These are phyloP conservation scores for Epizoanthus scotinus DNA, from an alignment of 92 coral and sea anemone genomes.

Conservation along the genomic window DNA sequence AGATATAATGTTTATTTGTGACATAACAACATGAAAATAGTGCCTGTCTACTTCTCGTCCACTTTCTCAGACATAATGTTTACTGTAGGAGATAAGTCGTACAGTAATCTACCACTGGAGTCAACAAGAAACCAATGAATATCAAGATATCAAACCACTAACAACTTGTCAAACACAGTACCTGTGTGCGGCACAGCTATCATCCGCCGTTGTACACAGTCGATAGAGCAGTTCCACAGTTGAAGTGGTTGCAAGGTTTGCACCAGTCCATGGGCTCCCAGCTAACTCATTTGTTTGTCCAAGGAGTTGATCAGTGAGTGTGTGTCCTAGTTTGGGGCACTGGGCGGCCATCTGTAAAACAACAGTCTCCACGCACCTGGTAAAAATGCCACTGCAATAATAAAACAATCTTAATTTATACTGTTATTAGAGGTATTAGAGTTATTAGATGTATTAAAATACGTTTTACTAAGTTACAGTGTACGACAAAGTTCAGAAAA, in stretches of 20 bases:
- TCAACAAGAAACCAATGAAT: slow-evolving; percentile 20
- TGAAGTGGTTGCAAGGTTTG: slow-evolving; percentile 62
- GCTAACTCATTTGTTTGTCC: slow-evolving; percentile 50
- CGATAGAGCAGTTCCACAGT: slow-evolving; percentile 88
- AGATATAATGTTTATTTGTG: too few species aligned
- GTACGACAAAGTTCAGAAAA: not conserved
- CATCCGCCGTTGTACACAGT: slow-evolving; percentile 72
- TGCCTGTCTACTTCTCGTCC: too few species aligned
- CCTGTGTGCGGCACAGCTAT: slow-evolving; percentile 40
- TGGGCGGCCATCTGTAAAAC: slow-evolving; percentile 76
- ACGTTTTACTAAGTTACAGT: not conserved
- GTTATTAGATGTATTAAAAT: not conserved
- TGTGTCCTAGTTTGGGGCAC: slow-evolving; percentile 73
- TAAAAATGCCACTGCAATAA: slow-evolving; percentile 60
- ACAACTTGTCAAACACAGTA: not conserved
- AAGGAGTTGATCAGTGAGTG: slow-evolving; percentile 69
- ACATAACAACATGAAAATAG: too few species aligned
- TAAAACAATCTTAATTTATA: not conserved
- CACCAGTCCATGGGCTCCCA: slow-evolving; percentile 22
- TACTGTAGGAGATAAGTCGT: too few species aligned
- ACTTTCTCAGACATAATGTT: too few species aligned
- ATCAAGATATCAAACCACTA: not conserved
- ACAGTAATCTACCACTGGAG: not conserved
- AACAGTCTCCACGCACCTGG: slow-evolving; percentile 85
- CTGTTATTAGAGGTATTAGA: not conserved